phyloP scores from a whole-genome alignment of 2,113 vertebrate genomes.

The Megaptera novaeangliae region DNA sequence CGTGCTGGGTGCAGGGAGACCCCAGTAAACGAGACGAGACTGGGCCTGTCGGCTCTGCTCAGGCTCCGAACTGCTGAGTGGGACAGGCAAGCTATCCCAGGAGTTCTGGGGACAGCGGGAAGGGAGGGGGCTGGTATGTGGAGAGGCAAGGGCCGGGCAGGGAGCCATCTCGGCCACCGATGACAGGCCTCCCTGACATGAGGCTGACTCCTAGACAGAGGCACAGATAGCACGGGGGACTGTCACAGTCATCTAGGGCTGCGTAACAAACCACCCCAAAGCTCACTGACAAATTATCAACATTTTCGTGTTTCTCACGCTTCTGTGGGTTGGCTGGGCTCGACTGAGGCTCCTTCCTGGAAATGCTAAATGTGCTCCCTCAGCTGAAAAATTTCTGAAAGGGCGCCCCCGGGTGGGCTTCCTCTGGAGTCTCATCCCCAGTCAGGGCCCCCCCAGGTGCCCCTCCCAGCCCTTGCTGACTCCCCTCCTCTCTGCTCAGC shows the following conservation, averaged over 20 bases:
- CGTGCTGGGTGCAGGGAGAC: background rate
- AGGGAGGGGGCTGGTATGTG: background rate
- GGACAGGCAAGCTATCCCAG: background rate
- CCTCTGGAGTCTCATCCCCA: background rate
- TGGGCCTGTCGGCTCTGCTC: background rate
- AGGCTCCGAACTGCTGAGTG: background rate
- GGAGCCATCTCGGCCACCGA: background rate
- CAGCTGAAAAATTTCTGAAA: background rate
- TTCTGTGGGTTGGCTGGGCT: background rate
- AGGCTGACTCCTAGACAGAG: background rate
- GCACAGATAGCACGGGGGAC: fast-evolving
- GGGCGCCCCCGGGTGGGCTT: no score
- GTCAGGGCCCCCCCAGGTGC: background rate
- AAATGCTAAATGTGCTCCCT: no score
- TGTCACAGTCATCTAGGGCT: background rate
- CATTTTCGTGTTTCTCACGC: background rate
- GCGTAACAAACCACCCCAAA: background rate
- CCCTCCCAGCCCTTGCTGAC: no score
- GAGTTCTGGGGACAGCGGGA: background rate
- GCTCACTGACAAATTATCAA: background rate
- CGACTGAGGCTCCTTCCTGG: background rate
- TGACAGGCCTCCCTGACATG: background rate
- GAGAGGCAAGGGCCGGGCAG: background rate
- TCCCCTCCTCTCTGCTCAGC: background rate
- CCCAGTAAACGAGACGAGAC: background rate